Evolutionary conservation across 2,797 vertebrate genomes (phyloP), one percentile per base, ranked within the genome.

Genomic region (Momotus momota): DNA sequence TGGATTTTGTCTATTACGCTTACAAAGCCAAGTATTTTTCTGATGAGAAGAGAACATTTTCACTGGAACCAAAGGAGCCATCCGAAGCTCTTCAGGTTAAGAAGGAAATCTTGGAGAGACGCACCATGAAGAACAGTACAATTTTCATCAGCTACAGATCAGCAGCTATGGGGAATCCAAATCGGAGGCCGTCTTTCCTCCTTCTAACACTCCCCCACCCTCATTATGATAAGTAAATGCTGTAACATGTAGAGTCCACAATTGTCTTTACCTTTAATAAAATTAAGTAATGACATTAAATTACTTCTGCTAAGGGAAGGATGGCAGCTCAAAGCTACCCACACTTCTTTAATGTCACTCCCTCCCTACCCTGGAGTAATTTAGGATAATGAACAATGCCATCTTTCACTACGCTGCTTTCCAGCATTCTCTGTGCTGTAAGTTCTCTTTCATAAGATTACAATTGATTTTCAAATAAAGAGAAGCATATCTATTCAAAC

Each of bases 231-330:
- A 93, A 89, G 81, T 67, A 89, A 95, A 94, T 74, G 74, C 78
- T 82, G 67, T 85, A 95, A 95, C 7, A 9, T 82, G 71, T 82
- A 67, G 67, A 95, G 95, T 91, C 96, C 93, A 82, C 90, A 95
- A 77, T 38, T 93, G 82, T 92, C 93, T 94, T 94, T 96, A 88
- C 91, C 86, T 93, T 95, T 95, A 87, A 95, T 89, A 94, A 94
- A 93, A 95, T 96, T 94, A 96, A 86, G 64, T 88, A 96, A 96
- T 96, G 90, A 91, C 86, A 84, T 82, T 87, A 97, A 95, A 95
- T 95, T 91, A 77, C 66, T 67, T 31, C 84, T 92, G 66, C 72
- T 69, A 83, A 85, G 67, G 77, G 80, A 93, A 85, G 20, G 86
- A 95, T 79, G 88, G 94, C 85, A 94, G 84, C 87, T 95, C 71